These are phyloP conservation scores for Saccostrea echinata DNA, from an alignment of 1,140 invertebrate genomes.

Conservation along the genomic window DNA sequence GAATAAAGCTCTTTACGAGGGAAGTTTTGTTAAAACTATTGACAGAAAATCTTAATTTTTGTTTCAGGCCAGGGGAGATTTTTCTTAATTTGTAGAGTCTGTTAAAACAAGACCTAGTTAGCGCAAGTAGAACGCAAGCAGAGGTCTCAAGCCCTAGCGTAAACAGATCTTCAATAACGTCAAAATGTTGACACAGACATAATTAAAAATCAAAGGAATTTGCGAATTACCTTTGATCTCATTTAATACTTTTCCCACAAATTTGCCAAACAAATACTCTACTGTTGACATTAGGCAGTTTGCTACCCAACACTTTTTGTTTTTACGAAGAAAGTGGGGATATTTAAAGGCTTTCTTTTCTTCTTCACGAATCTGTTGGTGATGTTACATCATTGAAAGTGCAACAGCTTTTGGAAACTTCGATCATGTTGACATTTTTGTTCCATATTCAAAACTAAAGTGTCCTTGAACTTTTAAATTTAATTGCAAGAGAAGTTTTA, in stretches of 20 bases:
- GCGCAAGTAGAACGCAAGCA: neutral
- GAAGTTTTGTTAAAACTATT: constrained; percentile 24
- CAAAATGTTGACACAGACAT: constrained; percentile 34
- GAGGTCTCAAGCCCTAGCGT: neutral
- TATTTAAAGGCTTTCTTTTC: neutral
- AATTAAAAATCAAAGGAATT: constrained; percentile 36
- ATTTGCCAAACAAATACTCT: constrained; percentile 22
- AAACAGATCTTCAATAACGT: constrained; percentile 18
- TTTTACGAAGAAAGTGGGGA: neutral
- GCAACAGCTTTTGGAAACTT: neutral
- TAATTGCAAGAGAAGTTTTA: too few species aligned
- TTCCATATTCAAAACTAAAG: too few species aligned
- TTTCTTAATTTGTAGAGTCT: constrained; percentile 1
- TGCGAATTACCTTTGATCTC: constrained; percentile 33
- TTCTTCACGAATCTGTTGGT: neutral
- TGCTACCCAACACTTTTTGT: constrained; percentile 36
- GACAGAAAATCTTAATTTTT: constrained; percentile 34
- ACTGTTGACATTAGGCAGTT: constrained; percentile 9
- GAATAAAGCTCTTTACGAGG: constrained; percentile 18
- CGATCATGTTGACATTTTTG: neutral
- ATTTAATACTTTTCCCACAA: constrained; percentile 34
- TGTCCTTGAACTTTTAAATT: too few species aligned
- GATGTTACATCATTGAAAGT: neutral
- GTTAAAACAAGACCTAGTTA: constrained; percentile 23
- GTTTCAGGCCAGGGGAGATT: neutral